Evolutionary conservation across 1,140 invertebrate species (phyloP), one percentile per base, ranked within the genome.

Genomic region (Lepidotrigona ventralis): DNA sequence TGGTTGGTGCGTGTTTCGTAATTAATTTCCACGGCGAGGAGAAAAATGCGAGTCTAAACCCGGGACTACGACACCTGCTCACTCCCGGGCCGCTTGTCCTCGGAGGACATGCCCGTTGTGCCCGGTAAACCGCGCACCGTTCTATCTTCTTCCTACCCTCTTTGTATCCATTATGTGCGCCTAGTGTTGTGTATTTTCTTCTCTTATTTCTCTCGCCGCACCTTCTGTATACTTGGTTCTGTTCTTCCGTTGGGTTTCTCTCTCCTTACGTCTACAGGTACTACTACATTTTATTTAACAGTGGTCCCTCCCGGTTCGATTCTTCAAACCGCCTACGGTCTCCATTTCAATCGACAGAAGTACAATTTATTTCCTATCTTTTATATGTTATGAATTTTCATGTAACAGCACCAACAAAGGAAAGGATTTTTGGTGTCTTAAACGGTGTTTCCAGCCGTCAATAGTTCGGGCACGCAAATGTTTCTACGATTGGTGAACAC

Each of bases 1-100:
- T 88, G 89, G 85, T 90, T 85, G 84, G 78, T 78, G 75, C 70
- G 84, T 60, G 70, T 90, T 89, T 88, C 89, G 86, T 90, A 86
- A 90, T 91, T 89, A 90, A 85, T 89, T 86, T 80, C 70, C 60
- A 71, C 76, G 73, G 79, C 58, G 78, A 81, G 58, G 58, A 83
- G 76, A 88, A 81, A 84, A 84, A 89, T 90, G 88, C 76, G 69
- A 85, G 56, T 76, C 72, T 87, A 72, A 74, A 74, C 71, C 60
- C 75, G 73, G 58, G 78, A 83, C 70, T 76, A 82, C 76, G 70
- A 79, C 74, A 79, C 79, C 79, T 79, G 84, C 75, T 79, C 71
- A 68, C 72, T 84, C 71, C 73, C 81, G 85, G 79, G 71, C 26
- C 78, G 73, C 76, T 77, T 80, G 54, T 73, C 76, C 75, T 71